Percentiles rank a stretch among this genome's conserved stretches.
These are phyloP conservation scores for Ursus arctos DNA, from an alignment of 2,113 vertebrate genomes.

Conservation along the genomic window DNA sequence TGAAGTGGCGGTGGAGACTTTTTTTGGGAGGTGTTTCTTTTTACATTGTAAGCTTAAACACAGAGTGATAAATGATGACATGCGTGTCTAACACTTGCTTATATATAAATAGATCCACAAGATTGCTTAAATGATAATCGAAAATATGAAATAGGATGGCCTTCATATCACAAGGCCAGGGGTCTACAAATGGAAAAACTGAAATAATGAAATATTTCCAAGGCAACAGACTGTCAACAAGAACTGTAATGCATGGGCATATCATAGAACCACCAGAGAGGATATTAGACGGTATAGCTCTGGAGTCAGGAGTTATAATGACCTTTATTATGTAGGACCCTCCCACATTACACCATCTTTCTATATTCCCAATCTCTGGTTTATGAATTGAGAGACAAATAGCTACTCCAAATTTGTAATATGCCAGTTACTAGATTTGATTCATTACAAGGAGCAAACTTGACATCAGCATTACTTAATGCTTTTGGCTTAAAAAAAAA, in stretches of 20 bases:
- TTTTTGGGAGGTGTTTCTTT: conserved; percentile 83
- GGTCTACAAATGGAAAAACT: conserved; percentile 93
- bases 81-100: conserved; percentile 90
- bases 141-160: conserved; percentile 92
- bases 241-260: conserved; percentile 91
- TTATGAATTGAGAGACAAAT: conserved; percentile 85
- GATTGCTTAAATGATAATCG: conserved; percentile 93
- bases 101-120: conserved; percentile 92
- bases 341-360: conserved; percentile 85
- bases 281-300: conserved; percentile 89
- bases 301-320: conserved; percentile 88
- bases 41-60: conserved; percentile 85
- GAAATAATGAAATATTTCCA: conserved; percentile 94
- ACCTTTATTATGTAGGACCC: conserved; percentile 89
- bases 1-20: conserved; percentile 71
- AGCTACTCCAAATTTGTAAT: conserved; percentile 79
- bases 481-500: conserved; percentile 73
- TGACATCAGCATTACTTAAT: conserved; percentile 83
- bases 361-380: conserved; percentile 86
- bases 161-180: conserved; percentile 93
- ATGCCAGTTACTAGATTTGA: conserved; percentile 83
- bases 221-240: conserved; percentile 93
- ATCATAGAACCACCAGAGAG: conserved; percentile 89
- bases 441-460: conserved; percentile 76
- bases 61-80: conserved; percentile 91